These are phyloP conservation scores for Herpetotheres cachinnans DNA, from an alignment of 2,113 vertebrate species.

Conservation along the genomic window DNA sequence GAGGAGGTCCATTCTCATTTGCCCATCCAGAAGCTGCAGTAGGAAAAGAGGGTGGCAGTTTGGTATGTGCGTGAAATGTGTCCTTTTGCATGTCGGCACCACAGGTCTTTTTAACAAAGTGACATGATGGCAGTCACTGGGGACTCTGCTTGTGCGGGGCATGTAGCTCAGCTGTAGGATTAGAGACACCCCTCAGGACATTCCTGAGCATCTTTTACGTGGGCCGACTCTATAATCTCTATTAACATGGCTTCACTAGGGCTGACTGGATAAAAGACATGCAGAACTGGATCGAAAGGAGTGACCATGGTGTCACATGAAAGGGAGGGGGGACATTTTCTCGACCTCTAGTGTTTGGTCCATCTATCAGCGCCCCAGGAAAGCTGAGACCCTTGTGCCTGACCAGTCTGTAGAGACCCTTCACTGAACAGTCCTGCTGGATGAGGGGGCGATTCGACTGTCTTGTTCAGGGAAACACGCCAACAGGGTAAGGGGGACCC, in stretches of 20 bases:
- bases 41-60: neutral
- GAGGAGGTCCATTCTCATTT: neutral
- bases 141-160: neutral
- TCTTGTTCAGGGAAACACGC: no score
- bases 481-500: no score
- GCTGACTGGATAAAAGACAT: neutral
- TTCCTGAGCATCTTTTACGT: neutral
- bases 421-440: no score
- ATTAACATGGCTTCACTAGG: neutral
- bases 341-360: no score
- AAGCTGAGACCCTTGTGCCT: no score
- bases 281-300: neutral
- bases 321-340: no score
- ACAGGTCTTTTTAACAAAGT: neutral
- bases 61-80: no score
- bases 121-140: accelerated
- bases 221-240: neutral
- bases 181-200: neutral
- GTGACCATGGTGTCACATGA: neutral
- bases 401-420: no score
- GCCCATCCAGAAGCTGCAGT: neutral
- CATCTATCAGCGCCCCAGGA: no score
- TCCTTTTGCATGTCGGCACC: accelerated
- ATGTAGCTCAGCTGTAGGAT: neutral
- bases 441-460: no score